A percentile compares a stretch with the other conserved stretches of the same genome.
Conservation (phyloP, 2,888 invertebrate species). For the Chironomus riparius region DNA sequence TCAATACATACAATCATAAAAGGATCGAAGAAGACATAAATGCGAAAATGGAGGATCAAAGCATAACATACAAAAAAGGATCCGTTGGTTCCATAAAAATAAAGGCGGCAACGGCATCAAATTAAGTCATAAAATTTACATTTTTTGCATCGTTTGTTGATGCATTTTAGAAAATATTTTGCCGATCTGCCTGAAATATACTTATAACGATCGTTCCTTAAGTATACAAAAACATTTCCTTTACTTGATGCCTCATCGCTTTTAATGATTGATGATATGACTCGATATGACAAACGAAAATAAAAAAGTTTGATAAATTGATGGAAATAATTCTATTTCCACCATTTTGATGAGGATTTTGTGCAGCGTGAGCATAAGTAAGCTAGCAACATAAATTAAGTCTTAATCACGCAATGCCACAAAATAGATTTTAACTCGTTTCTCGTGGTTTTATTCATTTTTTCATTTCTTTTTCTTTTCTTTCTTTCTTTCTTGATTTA, state of each 20-base stretch:
- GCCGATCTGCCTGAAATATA: neutral
- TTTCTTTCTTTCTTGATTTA: neutral
- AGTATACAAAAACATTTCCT: neutral
- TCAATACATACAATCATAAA: neutral
- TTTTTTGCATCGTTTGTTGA: neutral
- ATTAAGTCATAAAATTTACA: conserved; percentile 21
- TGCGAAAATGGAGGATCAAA: neutral
- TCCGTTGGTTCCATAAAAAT: neutral
- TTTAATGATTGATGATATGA: neutral
- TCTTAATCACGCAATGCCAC: neutral
- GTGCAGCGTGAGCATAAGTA: too few relatives aligned
- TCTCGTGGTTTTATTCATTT: neutral
- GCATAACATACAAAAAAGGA: neutral
- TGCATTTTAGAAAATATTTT: neutral
- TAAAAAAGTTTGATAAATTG: too few relatives aligned
- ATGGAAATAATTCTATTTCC: neutral
- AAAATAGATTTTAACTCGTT: neutral
- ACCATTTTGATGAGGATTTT: neutral
- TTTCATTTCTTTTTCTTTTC: neutral
- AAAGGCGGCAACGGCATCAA: conserved; percentile 6
- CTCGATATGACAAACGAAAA: too few relatives aligned
- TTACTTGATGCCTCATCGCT: neutral
- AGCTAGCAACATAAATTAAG: neutral
- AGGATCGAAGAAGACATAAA: neutral
- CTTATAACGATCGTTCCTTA: neutral